Percentiles rank a stretch among this genome's conserved stretches.
Evolutionary conservation across 30 jellyfish, hydroid and myxozoan genomes (phyloP).

Genomic region (Chrysaora quinquecirrha): DNA sequence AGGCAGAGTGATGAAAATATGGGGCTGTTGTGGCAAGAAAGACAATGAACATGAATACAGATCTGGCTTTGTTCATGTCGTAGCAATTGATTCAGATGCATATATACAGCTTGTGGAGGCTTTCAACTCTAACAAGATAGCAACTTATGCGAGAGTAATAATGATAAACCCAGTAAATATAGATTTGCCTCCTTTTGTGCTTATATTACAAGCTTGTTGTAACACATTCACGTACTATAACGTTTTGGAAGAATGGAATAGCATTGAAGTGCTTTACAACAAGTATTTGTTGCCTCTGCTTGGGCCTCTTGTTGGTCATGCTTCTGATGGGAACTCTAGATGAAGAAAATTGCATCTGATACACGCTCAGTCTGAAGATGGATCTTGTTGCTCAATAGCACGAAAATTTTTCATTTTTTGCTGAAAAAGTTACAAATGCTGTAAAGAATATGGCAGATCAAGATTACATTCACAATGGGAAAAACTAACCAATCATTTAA

Average conservation of each 20-base stretch:
- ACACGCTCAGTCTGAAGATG: background rate
- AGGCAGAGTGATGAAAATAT: constrained; percentile 24
- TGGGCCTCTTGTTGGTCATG: constrained; percentile 39
- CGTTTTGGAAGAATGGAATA: too few relatives aligned
- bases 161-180: constrained; percentile 31
- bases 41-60: background rate
- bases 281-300: constrained; percentile 34
- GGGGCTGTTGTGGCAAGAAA: constrained; percentile 35
- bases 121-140: constrained; percentile 16
- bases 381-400: background rate
- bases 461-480: constrained; percentile 5
- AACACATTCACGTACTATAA: too few relatives aligned
- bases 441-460: background rate
- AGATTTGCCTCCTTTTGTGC: constrained; percentile 13
- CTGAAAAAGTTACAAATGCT: background rate
- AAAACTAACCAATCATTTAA: constrained; percentile 19
- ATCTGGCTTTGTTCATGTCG: background rate
- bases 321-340: constrained; percentile 12
- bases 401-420: background rate
- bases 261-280: too few relatives aligned
- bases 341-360: too few relatives aligned
- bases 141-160: constrained; percentile 25
- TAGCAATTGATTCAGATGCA: constrained; percentile 20
- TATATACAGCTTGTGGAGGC: constrained; percentile 35
- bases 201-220: constrained; percentile 1